A percentile compares a stretch with the other conserved stretches of the same genome.
phyloP scores from a whole-genome alignment of 2,113 vertebrate species.

The Dasypus novemcinctus region DNA sequence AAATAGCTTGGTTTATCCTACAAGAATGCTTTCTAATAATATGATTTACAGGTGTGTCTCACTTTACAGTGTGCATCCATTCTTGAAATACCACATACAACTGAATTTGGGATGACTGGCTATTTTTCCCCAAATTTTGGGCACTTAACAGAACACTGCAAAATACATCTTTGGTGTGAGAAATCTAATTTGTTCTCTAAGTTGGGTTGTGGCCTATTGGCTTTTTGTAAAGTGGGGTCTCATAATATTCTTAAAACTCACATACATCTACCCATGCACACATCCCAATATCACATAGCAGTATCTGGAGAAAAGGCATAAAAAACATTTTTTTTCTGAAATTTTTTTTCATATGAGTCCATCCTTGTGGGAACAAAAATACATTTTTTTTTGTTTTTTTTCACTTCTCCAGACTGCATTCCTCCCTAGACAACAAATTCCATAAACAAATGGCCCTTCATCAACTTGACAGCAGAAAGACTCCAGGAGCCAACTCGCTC shows the following conservation, averaged over 20 bases:
- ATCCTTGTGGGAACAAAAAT: background rate
- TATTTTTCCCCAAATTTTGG: background rate
- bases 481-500: conserved; percentile 46
- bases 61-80: background rate
- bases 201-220: background rate
- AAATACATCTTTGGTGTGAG: background rate
- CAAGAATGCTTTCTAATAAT: background rate
- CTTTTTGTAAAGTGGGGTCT: background rate
- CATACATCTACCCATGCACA: background rate
- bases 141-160: background rate
- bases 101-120: background rate
- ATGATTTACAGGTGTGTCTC: background rate
- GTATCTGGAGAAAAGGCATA: background rate
- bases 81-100: background rate
- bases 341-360: background rate
- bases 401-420: background rate
- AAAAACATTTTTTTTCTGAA: background rate
- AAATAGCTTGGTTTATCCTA: background rate
- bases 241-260: background rate
- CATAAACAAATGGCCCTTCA: conserved; percentile 14
- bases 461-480: conserved; percentile 61
- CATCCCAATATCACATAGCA: background rate
- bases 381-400: background rate
- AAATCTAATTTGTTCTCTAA: background rate
- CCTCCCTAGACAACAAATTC: conserved; percentile 54